These are phyloP conservation scores for Bradysia coprophila DNA, from an alignment of 1,140 invertebrate genomes.

Conservation along the genomic window DNA sequence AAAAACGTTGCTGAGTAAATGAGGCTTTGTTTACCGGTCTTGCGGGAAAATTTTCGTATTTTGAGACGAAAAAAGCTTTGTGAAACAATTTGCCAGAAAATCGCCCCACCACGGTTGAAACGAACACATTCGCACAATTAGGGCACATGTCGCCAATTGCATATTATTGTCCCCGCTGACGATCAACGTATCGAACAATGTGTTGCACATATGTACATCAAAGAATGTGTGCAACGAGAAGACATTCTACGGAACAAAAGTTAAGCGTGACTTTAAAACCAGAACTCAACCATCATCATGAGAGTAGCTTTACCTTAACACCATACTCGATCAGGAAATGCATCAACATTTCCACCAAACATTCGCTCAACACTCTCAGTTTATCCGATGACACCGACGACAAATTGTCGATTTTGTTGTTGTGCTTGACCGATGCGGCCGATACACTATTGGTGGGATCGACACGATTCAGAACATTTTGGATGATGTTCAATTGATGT, in stretches of 20 bases:
- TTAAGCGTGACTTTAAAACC: too few species aligned
- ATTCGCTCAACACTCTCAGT: slow-evolving; percentile 56
- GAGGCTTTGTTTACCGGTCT: slow-evolving; percentile 42
- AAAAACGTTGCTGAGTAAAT: not conserved
- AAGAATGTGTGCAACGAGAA: slow-evolving; percentile 31
- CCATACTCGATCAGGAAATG: slow-evolving; percentile 43
- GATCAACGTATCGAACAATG: slow-evolving; percentile 38
- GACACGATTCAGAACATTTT: slow-evolving; percentile 48
- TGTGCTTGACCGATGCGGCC: too few species aligned
- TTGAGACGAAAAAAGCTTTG: slow-evolving; percentile 56
- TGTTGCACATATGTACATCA: slow-evolving; percentile 38
- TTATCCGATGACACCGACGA: slow-evolving; percentile 47
- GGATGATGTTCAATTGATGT: slow-evolving; percentile 58
- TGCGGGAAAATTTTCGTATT: slow-evolving; percentile 64
- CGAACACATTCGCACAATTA: slow-evolving; percentile 57
- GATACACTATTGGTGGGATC: slow-evolving; percentile 27
- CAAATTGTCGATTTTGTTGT: slow-evolving; percentile 28
- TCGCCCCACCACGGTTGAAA: slow-evolving; percentile 74
- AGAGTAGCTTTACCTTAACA: slow-evolving; percentile 17
- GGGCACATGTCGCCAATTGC: slow-evolving; percentile 33
- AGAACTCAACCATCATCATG: too few species aligned
- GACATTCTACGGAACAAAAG: slow-evolving; percentile 20
- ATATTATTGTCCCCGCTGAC: slow-evolving; percentile 21
- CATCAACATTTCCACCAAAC: slow-evolving; percentile 58
- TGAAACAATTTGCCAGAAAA: slow-evolving; percentile 63